A percentile compares a stretch with the other conserved stretches of the same genome.
phyloP scores from a whole-genome alignment of 2,113 vertebrate genomes.

The Artemisiospiza belli region DNA sequence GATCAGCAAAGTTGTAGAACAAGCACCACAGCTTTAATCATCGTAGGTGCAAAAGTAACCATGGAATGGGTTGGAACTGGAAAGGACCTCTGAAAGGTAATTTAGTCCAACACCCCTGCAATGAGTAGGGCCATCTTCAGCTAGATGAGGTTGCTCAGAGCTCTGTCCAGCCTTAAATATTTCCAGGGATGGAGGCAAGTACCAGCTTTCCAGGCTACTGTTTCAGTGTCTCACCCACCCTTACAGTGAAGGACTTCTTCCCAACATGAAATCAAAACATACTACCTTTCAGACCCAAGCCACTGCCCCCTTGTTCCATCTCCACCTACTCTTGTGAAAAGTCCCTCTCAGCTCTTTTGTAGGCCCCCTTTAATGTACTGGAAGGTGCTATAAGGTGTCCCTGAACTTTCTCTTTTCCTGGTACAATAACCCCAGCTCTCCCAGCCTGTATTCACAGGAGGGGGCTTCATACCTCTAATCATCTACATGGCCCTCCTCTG shows the following conservation, averaged over 20 bases:
- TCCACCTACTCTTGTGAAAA: neutral
- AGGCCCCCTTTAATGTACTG: neutral
- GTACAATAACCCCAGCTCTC: neutral
- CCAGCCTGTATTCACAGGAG: neutral
- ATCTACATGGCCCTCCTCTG: neutral
- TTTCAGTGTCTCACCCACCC: neutral
- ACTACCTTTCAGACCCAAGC: neutral
- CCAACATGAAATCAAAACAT: fast-evolving
- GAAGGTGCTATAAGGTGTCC: neutral
- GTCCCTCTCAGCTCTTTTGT: neutral
- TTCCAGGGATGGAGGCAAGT: neutral
- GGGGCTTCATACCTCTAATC: neutral
- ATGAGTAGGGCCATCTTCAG: neutral
- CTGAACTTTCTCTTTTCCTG: neutral
- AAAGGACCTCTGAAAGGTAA: neutral
- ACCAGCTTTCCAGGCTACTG: neutral
- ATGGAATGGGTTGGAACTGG: neutral
- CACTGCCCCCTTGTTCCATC: neutral
- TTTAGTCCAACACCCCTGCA: neutral
- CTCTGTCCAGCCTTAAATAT: neutral
- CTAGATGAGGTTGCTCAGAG: neutral
- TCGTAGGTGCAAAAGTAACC: neutral
- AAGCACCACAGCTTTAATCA: neutral
- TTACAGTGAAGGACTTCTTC: neutral
- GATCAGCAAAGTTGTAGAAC: neutral